Conservation (phyloP, 2,888 invertebrate genomes). For the Machimus rusticus region DNA sequence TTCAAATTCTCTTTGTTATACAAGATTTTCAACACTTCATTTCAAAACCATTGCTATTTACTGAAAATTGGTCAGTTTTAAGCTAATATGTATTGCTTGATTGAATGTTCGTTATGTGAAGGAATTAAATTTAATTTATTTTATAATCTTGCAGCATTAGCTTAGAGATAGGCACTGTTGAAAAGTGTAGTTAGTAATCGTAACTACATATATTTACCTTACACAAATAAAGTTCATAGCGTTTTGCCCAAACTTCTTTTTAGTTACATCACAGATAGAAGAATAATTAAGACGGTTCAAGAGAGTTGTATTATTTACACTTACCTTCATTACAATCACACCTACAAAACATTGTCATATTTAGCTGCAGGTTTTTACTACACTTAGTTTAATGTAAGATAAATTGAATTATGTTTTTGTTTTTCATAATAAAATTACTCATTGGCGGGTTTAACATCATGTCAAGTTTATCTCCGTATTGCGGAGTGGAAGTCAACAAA, state of each 20-base stretch:
- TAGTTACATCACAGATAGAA: slow-evolving; percentile 32
- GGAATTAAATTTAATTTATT: background rate
- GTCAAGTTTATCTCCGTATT: background rate
- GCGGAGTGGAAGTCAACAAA: slow-evolving; percentile 4
- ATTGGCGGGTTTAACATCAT: background rate
- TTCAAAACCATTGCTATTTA: background rate
- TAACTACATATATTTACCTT: background rate
- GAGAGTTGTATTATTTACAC: background rate
- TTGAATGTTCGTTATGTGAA: background rate
- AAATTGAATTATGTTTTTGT: background rate
- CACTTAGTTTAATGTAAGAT: background rate
- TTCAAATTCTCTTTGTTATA: background rate
- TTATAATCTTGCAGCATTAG: background rate
- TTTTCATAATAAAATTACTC: background rate
- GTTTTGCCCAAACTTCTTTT: background rate
- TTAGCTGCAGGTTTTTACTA: background rate
- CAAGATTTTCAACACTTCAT: background rate
- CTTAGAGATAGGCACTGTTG: slow-evolving; percentile 27
- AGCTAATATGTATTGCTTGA: background rate
- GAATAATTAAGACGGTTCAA: slow-evolving; percentile 24
- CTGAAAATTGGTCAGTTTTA: background rate
- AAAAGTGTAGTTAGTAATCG: background rate
- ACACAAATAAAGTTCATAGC: background rate
- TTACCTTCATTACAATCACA: background rate
- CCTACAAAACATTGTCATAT: background rate